Evolutionary conservation across 2,113 vertebrate species (phyloP).

Genomic region (Chitala chitala): DNA sequence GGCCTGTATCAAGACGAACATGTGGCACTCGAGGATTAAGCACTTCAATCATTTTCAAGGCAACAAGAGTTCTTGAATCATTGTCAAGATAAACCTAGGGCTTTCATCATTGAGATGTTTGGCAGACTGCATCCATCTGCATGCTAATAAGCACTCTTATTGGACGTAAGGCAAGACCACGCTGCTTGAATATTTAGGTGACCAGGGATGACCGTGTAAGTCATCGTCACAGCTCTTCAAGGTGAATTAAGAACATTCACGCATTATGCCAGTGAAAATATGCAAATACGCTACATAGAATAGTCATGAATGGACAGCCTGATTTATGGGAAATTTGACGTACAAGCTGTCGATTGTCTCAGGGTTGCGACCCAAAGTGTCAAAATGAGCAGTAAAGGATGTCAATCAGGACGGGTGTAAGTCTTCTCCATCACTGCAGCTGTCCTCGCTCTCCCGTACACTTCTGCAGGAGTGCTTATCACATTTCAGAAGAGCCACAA

Average conservation of each 20-base stretch:
- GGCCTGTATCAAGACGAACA: not conserved
- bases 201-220: not conserved
- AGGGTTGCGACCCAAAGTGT: not conserved
- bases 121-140: not conserved
- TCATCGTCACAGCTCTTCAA: not conserved
- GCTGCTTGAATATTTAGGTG: not conserved
- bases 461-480: no score
- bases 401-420: no score
- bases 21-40: constrained; percentile 14
- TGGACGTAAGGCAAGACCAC: not conserved
- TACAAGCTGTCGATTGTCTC: not conserved
- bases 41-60: constrained; percentile 19
- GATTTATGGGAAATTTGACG: not conserved
- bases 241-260: not conserved
- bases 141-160: not conserved
- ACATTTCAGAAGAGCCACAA: no score
- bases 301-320: not conserved
- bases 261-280: not conserved
- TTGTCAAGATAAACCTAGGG: constrained; percentile 14
- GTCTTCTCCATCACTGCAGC: no score
- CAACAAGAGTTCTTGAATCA: constrained; percentile 16
- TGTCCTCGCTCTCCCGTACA: no score
- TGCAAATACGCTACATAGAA: not conserved
- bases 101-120: constrained; percentile 17
- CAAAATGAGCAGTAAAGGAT: not conserved